phyloP scores from a whole-genome alignment of 2,113 vertebrate genomes.

The Callithrix jacchus region DNA sequence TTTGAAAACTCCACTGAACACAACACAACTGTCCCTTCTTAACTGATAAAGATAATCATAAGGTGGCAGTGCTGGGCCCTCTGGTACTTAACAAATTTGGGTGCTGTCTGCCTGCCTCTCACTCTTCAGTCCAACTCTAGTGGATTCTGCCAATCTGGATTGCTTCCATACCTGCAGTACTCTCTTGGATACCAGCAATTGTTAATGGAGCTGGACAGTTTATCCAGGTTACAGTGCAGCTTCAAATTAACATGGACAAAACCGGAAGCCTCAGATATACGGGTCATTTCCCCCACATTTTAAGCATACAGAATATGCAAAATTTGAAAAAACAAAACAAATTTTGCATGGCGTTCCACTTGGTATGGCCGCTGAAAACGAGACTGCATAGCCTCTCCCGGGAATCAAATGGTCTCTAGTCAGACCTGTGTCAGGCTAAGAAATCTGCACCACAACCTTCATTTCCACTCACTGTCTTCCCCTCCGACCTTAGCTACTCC shows the following conservation, averaged over 20 bases:
- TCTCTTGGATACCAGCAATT: background rate
- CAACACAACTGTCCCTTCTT: background rate
- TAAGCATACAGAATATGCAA: background rate
- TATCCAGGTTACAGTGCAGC: background rate
- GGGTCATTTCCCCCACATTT: background rate
- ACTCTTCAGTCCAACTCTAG: background rate
- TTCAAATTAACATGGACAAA: background rate
- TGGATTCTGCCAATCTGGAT: background rate
- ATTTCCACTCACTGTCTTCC: background rate
- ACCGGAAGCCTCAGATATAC: background rate
- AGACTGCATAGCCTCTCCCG: background rate
- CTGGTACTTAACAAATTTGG: background rate
- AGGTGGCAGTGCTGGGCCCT: background rate
- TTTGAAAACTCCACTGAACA: background rate
- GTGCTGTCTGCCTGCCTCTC: background rate
- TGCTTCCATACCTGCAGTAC: background rate
- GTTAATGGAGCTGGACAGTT: background rate
- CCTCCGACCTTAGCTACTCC: background rate
- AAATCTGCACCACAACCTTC: background rate
- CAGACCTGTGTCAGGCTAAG: background rate
- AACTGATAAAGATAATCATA: background rate
- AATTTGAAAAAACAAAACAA: background rate
- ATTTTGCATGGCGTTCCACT: background rate
- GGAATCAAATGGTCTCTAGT: constrained; percentile 4
- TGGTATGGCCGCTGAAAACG: background rate